Evolutionary conservation across 2,113 vertebrate species (phyloP).

Genomic region (Aldabrachelys gigantea): DNA sequence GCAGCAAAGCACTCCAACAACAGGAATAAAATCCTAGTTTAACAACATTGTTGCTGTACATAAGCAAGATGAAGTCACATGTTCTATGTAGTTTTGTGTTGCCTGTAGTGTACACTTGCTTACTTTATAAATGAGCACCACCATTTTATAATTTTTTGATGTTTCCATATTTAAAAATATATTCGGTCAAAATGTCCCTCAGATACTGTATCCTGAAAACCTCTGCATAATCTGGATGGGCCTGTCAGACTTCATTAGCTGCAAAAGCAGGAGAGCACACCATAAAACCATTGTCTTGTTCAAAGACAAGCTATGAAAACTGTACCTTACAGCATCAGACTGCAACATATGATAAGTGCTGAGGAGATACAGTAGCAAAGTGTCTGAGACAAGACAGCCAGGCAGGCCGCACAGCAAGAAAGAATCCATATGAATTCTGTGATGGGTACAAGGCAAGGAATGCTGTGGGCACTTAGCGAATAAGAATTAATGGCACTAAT

Average conservation of each 20-base stretch:
- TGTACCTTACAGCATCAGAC: accelerated
- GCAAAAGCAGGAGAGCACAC: neutral
- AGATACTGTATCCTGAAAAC: neutral
- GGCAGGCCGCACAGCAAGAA: neutral
- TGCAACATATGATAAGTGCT: accelerated
- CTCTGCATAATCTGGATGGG: neutral
- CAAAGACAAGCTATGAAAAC: accelerated
- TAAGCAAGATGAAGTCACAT: neutral
- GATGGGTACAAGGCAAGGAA: too few relatives aligned
- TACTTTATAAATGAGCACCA: accelerated
- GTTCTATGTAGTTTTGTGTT: neutral
- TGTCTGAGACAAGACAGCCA: neutral
- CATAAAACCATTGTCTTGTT: neutral
- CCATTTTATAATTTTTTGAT: neutral
- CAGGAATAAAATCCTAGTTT: neutral
- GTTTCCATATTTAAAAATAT: accelerated
- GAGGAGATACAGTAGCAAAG: neutral
- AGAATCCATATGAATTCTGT: accelerated
- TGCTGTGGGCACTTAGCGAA: neutral
- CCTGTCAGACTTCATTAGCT: accelerated
- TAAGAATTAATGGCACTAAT: too few relatives aligned
- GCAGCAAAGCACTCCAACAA: neutral
- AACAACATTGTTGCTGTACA: accelerated
- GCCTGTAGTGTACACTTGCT: neutral
- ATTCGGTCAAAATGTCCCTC: neutral